Percentiles rank a stretch among this genome's conserved stretches.
These are phyloP conservation scores for Acanthiza pusilla DNA, from an alignment of 2,797 vertebrate species.

Conservation along the genomic window DNA sequence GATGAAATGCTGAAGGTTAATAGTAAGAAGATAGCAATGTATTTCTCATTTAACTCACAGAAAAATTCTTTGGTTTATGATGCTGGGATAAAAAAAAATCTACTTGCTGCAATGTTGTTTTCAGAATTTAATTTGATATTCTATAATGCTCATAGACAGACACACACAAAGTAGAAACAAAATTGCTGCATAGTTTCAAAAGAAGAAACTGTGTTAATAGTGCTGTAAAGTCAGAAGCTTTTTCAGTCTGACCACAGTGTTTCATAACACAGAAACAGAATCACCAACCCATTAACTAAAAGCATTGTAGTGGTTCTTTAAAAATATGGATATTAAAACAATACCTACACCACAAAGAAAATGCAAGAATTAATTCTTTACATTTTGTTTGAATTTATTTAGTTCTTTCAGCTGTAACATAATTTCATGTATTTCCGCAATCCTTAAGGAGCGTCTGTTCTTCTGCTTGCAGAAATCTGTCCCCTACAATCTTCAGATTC, in stretches of 20 bases:
- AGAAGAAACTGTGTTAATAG: background rate
- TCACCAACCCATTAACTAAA: background rate
- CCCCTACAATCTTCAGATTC: background rate
- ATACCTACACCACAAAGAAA: background rate
- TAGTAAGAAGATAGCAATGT: background rate
- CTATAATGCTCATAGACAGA: background rate
- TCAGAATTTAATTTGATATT: background rate
- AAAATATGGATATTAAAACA: background rate
- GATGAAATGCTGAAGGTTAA: background rate
- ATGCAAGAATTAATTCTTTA: background rate
- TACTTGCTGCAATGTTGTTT: background rate
- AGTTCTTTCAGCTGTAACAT: background rate
- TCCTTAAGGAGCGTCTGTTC: background rate
- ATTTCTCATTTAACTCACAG: background rate
- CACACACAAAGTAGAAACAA: background rate
- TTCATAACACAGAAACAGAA: background rate
- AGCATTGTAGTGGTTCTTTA: background rate
- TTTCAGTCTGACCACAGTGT: background rate
- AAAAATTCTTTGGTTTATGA: background rate
- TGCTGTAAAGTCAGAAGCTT: background rate
- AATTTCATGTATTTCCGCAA: background rate
- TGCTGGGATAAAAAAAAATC: background rate
- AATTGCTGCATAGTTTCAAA: background rate
- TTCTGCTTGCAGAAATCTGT: background rate
- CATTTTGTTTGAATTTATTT: background rate